Base-by-base conservation (phyloP, 2,113 vertebrate species). In the Colaptes auratus region DNA sequence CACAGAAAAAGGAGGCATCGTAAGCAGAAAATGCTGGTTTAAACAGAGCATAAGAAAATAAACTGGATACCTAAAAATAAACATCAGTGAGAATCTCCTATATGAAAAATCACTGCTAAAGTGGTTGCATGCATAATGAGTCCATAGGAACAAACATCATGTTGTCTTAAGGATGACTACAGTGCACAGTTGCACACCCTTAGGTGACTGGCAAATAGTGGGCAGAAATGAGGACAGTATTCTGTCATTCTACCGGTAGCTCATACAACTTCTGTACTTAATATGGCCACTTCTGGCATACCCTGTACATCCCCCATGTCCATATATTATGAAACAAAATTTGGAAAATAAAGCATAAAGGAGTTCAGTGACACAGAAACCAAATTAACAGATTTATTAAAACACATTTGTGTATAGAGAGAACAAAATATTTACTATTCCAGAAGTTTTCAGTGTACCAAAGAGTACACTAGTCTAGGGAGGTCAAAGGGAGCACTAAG, bases 51-150 rank as follows among this genome's bases (percentile, higher is more conserved):
- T 87, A 69, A 83, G 72, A 90, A 93, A 92, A 94, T 90, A 93
- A 96, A 93, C 79, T 82, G 33, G 50, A 74, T 92, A 48, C 75
- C 95, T 97, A 96, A 97, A 97, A 97, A 97, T 96, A 96, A 96
- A 94, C 94, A 95, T 96, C 90, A 97, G 82, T 96, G 84, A 88
- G 66, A 95, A 90, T 94, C 94, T 96, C 90, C 94, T 95, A 95
- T 84, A 72, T 86, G 82, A 82, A 93, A 92, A 94, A 92, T 82
- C 73, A 44, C 35, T 35, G 39, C 69, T 87, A 35, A 89, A 96
- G 60, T 59, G 69, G 35, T 88, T 80, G 42, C 46, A 65, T 75
- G 15, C 33, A 30, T 80, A 69, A 74, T 27, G 75, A 79, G 77
- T 64, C 65, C 0, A 2, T 91, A 61, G 50, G 17, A 93, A 53